Conservation (phyloP, 2,797 vertebrate genomes). For the Agapornis canus region DNA sequence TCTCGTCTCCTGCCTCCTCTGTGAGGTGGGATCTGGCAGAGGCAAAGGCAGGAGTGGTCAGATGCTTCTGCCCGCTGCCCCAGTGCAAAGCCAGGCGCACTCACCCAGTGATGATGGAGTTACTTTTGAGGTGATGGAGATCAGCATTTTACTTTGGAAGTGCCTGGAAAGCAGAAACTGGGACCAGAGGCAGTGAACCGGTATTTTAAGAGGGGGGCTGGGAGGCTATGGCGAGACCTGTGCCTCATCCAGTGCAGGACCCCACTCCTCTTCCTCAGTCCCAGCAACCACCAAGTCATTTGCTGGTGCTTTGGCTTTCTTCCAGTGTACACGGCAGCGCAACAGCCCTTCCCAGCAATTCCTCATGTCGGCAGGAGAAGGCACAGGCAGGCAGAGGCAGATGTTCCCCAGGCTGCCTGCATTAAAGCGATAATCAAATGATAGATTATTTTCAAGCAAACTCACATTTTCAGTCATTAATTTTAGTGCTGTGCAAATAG, state of each 20-base stretch:
- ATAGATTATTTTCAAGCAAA: conserved; percentile 64
- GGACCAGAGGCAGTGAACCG: neutral
- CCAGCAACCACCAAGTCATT: neutral
- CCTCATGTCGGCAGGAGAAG: neutral
- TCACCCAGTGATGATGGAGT: neutral
- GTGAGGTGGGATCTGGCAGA: neutral
- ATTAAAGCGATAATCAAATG: conserved; percentile 59
- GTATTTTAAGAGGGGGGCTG: neutral
- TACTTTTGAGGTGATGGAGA: neutral
- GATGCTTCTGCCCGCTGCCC: neutral
- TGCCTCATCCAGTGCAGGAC: neutral
- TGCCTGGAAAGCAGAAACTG: neutral
- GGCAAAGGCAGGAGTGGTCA: neutral
- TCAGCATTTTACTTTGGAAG: neutral
- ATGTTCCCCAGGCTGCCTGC: conserved; percentile 49
- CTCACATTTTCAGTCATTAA: conserved; percentile 55
- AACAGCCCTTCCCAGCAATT: neutral
- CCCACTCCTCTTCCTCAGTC: neutral
- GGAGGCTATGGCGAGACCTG: neutral
- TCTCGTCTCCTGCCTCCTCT: neutral
- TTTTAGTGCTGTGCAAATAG: conserved; percentile 38
- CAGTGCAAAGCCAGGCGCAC: neutral
- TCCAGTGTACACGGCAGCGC: neutral
- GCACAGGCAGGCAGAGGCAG: conserved; percentile 43
- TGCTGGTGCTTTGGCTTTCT: neutral